Base-by-base conservation (phyloP, 1,140 invertebrate species). In the Sycobia sp. region DNA sequence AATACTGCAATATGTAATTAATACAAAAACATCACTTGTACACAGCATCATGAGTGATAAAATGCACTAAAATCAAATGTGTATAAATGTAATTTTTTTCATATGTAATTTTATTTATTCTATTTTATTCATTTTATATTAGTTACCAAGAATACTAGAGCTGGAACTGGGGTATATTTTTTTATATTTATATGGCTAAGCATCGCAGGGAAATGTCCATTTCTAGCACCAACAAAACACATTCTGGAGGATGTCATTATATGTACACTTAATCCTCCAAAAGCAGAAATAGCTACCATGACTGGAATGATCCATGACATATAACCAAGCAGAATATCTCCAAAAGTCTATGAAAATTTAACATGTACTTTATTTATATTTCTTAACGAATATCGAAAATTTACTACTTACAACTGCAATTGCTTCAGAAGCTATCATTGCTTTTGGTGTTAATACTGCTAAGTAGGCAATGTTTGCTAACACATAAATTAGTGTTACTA, bases 1-100 rank as follows among this genome's bases (percentile, higher is more conserved):
- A 72, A 98, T 95, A 60, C 91, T 93, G 71, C 92, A 90, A 77
- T 98, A 98, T 62, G 95, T 97, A 71, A 98, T 98, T 13, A 98
- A 83, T 13, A 89, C 85, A 72, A 92, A 92, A 46, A 98, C 87
- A 82, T 98, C 91, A 71, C 88, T 89, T 22, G 91, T 90, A 57
- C 89, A 87, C 61, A 98, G 81, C 88, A 96, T 95, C 22, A 92
- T 72, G 51, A 97, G 78, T 7, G 95, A 96, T 58, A 96, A 84
- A 67, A 89, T 76, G 80, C 89, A 90, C 90, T 92, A 77, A 59
- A 84, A 84, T 77, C 71, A 70, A 72, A 64, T n/a, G n/a, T n/a
- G n/a, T n/a, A n/a, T n/a, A n/a, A n/a, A n/a, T n/a, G n/a, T 65
- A 68, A 58, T 54, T 47, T 14, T 22, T 50, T 44, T 25, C 4